Evolutionary conservation across 1,140 invertebrate species (phyloP), one percentile per base, ranked within the genome.

Genomic region (Drosophila lini): DNA sequence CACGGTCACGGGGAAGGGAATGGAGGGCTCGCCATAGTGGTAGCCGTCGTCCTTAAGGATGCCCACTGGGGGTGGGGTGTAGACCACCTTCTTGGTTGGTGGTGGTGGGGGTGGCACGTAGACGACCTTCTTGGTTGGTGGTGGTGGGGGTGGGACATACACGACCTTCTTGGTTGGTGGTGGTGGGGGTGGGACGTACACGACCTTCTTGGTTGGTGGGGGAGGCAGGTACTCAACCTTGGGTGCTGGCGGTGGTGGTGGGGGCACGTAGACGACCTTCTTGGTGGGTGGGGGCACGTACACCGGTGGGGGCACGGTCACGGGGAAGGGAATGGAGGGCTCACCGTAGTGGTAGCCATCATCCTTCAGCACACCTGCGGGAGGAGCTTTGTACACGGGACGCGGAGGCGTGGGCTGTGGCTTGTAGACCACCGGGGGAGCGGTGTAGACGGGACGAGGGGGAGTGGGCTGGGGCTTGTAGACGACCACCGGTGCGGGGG

Each of bases 401-500:
- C 45, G 32, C 82, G 86, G 59, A 3, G 76, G 56, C 15, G 71
- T 16, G 0, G 70, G 45, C 16, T 41, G 19, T 0, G 70, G 47
- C 15, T 42, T 25, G 53, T 58, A 45, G 6, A 58, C 63, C 50
- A 22, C 25, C 15, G 55, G 56, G 5, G 52, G 76, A 38, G 63
- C 65, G 1, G 58, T 28, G 40, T 77, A 62, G 22, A 70, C 67
- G 22, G 80, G 70, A 5, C 82, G 78, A 40, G 74, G 48, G 31
- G 80, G 56, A 32, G 71, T 75, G 22, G 80, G 62, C 22, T 16
- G 40, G 62, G 80, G 79, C 22, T 71, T 70, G 68, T 79, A 61
- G 50, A 82, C 48, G 13, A 78, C 80, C 36, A 62, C 69, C 28
- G 67, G 47, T 5, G 50, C 42, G 15, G 53, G 61, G 31, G 74